Evolutionary conservation across 2,113 vertebrate species (phyloP).

Genomic region (Dasyornis broadbenti): DNA sequence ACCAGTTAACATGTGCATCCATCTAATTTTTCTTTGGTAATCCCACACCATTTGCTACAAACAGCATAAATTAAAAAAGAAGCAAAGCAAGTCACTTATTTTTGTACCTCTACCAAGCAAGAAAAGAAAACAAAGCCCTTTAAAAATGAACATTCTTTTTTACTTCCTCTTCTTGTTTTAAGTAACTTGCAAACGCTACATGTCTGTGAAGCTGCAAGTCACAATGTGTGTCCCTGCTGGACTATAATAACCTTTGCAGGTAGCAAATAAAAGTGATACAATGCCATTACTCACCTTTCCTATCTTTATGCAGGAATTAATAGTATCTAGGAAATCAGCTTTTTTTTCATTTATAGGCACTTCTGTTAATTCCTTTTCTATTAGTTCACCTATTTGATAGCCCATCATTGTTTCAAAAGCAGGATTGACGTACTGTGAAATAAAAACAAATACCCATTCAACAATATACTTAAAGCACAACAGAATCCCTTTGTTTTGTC

Average conservation of each 20-base stretch:
- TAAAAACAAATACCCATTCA: constrained; percentile 8
- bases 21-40: background rate
- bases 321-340: constrained; percentile 91
- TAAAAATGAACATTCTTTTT: background rate
- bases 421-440: constrained; percentile 91
- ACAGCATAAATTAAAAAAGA: background rate
- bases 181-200: background rate
- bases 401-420: constrained; percentile 94
- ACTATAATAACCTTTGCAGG: background rate
- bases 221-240: background rate
- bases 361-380: constrained; percentile 93
- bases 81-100: background rate
- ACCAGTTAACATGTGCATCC: background rate
- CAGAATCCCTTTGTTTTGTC: background rate
- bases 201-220: background rate
- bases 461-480: background rate
- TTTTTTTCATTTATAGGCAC: constrained; percentile 97
- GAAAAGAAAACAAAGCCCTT: background rate
- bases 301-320: constrained; percentile 92
- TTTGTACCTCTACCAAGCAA: background rate
- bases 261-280: background rate
- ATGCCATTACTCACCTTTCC: constrained; percentile 84
- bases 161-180: background rate
- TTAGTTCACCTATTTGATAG: constrained; percentile 90
- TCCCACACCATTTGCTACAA: background rate